Evolutionary conservation across 1,140 invertebrate species (phyloP).

Genomic region (Rhagoletis zephyria): DNA sequence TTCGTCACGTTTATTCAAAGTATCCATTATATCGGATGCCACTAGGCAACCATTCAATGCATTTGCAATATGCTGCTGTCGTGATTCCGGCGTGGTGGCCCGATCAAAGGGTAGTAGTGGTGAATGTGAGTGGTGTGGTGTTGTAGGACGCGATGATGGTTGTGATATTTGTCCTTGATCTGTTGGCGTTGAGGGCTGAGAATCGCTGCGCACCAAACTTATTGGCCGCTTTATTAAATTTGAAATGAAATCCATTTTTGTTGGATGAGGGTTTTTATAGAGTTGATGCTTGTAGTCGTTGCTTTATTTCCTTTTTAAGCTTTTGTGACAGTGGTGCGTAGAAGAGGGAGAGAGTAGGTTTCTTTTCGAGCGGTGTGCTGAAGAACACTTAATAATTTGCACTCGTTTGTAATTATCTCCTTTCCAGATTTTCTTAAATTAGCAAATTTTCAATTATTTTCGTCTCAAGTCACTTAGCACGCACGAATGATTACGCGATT

Average conservation of each 20-base stretch:
- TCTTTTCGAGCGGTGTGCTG: too few species aligned
- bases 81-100: background rate
- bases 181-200: background rate
- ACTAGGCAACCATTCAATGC: background rate
- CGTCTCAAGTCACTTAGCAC: background rate
- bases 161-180: slow-evolving; percentile 1
- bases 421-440: background rate
- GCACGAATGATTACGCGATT: slow-evolving; percentile 1
- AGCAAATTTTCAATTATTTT: background rate
- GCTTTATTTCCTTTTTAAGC: too few species aligned
- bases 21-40: slow-evolving; percentile 5
- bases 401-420: background rate
- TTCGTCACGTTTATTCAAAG: background rate
- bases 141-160: background rate
- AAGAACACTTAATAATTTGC: background rate
- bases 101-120: slow-evolving; percentile 4
- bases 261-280: background rate
- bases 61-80: background rate
- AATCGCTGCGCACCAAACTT: slow-evolving; percentile 59
- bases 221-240: slow-evolving; percentile 67
- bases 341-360: too few species aligned
- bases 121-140: slow-evolving; percentile 10
- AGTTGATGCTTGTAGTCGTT: background rate
- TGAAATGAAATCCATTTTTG: slow-evolving; percentile 67
- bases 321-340: too few species aligned